phyloP scores from a whole-genome alignment of 1,140 invertebrate genomes.

The Magallana ariakensis region DNA sequence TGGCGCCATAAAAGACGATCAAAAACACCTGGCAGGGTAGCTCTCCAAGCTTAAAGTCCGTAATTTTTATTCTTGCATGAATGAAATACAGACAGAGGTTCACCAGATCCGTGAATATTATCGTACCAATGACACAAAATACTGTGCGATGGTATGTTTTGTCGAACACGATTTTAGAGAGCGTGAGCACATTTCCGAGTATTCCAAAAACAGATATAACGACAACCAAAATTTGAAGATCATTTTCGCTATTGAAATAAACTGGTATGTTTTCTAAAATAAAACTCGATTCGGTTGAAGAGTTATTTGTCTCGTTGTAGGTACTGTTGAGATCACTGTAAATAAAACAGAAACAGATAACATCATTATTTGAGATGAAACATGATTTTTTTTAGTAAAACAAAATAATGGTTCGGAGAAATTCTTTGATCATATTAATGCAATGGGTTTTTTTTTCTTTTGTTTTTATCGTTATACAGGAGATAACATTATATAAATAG shows the following conservation, averaged over 20 bases:
- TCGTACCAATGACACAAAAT: not conserved
- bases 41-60: not conserved
- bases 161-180: not conserved
- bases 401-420: too few relatives aligned
- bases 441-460: too few relatives aligned
- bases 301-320: too few relatives aligned
- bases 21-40: not conserved
- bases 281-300: too few relatives aligned
- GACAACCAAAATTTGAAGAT: not conserved
- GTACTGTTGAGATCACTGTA: too few relatives aligned
- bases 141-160: not conserved
- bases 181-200: not conserved
- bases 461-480: too few relatives aligned
- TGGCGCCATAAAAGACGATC: not conserved
- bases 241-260: not conserved
- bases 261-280: not conserved
- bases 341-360: too few relatives aligned
- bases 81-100: not conserved
- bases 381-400: too few relatives aligned
- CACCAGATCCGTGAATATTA: slow-evolving; percentile 12
- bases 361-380: too few relatives aligned
- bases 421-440: too few relatives aligned
- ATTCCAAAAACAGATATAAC: not conserved
- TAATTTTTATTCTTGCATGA: not conserved
- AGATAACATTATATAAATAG: too few relatives aligned